phyloP scores from a whole-genome alignment of 2,888 invertebrate genomes.

The Calameuta pallipes region DNA sequence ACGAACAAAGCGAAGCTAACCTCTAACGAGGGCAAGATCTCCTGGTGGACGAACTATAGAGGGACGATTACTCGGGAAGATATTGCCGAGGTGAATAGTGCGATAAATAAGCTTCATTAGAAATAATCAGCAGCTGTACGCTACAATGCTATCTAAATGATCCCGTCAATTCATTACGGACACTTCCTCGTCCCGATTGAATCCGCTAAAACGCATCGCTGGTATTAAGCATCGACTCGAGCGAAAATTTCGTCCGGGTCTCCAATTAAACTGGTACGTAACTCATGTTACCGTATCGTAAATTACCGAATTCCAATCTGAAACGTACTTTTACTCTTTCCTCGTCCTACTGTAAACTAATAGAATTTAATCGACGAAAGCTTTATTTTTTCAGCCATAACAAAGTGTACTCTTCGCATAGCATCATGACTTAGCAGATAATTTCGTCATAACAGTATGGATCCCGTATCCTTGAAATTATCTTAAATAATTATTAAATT shows the following conservation, averaged over 20 bases:
- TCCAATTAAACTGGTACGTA: conserved; percentile 3
- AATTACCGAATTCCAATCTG: no score
- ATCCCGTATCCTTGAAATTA: no score
- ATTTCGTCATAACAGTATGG: no score
- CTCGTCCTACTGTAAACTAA: no score
- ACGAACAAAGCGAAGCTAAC: not conserved
- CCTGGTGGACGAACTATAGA: conserved; percentile 26
- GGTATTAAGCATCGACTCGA: conserved; percentile 12
- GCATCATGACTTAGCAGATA: no score
- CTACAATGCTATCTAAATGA: conserved; percentile 42
- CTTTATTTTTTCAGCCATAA: no score
- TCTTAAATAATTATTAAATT: no score
- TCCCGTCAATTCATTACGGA: conserved; percentile 27
- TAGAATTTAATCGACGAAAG: no score
- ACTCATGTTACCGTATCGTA: no score
- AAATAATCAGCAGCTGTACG: conserved; percentile 40
- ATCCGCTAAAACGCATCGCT: not conserved
- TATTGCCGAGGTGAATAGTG: conserved; percentile 32
- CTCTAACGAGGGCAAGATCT: not conserved
- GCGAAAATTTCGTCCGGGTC: not conserved
- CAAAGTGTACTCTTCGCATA: no score
- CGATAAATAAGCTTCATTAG: conserved; percentile 47
- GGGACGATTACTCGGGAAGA: conserved; percentile 32
- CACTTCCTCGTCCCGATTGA: conserved; percentile 25
- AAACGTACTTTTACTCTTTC: no score